phyloP scores from a whole-genome alignment of 2,797 vertebrate species.

The Phataginus tricuspis region DNA sequence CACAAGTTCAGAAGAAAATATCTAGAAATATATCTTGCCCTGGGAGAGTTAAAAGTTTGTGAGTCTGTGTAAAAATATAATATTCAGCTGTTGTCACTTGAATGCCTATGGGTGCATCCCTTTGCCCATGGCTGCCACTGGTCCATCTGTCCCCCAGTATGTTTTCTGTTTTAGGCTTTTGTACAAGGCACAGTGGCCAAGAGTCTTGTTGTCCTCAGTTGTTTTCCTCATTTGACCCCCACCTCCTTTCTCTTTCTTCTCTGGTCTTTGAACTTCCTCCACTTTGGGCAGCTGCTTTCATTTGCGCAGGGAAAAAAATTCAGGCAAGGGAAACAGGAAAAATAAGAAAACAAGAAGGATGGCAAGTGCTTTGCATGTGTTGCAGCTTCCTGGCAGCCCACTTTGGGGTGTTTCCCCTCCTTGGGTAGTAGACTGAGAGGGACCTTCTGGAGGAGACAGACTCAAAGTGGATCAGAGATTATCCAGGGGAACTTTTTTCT shows the following conservation, averaged over 20 bases:
- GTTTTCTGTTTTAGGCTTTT: constrained; percentile 52
- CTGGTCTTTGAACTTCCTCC: constrained; percentile 85
- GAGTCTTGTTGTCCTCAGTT: constrained; percentile 32
- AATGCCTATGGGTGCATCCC: neutral
- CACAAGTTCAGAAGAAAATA: constrained; percentile 5
- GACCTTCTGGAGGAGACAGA: neutral
- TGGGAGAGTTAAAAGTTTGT: neutral
- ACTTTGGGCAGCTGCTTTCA: constrained; percentile 74
- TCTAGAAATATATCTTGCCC: constrained; percentile 7
- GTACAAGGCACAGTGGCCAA: constrained; percentile 58
- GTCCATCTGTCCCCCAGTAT: constrained; percentile 52
- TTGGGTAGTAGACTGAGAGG: neutral
- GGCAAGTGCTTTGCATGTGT: constrained; percentile 39
- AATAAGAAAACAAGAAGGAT: constrained; percentile 76
- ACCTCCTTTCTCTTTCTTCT: constrained; percentile 84
- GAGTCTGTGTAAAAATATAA: neutral
- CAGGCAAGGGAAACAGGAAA: constrained; percentile 67
- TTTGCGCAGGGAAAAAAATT: constrained; percentile 41
- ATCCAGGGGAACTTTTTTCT: neutral
- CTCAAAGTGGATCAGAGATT: neutral
- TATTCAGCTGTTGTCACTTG: neutral
- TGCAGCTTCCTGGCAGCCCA: neutral
- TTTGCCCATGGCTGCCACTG: neutral
- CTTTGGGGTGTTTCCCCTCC: neutral
- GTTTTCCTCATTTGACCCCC: constrained; percentile 79